Evolutionary conservation across 2,113 vertebrate species (phyloP).

Genomic region (Manacus vitellinus): DNA sequence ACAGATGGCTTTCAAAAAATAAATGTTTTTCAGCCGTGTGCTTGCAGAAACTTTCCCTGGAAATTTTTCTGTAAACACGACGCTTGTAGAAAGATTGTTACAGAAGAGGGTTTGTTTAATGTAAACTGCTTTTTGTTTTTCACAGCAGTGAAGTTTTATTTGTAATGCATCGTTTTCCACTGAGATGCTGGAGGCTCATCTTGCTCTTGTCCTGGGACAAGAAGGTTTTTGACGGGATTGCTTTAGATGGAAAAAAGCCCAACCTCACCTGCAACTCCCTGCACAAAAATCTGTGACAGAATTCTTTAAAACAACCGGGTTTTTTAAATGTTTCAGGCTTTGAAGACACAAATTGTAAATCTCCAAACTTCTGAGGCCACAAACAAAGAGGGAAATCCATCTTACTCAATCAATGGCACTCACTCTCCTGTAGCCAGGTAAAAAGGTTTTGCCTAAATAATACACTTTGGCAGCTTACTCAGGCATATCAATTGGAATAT

Average conservation of each 20-base stretch:
- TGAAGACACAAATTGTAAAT: neutral
- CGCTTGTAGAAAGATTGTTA: neutral
- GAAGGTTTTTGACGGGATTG: neutral
- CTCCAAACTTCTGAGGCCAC: neutral
- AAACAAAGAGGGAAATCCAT: neutral
- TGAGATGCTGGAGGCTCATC: neutral
- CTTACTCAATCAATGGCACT: neutral
- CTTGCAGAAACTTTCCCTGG: neutral
- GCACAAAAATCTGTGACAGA: neutral
- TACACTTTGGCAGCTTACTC: constrained; percentile 11
- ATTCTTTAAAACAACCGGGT: neutral
- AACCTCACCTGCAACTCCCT: neutral
- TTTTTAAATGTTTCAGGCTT: neutral
- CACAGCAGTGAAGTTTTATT: neutral
- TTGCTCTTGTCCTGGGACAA: neutral
- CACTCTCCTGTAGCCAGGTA: neutral
- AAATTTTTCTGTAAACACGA: constrained; percentile 6
- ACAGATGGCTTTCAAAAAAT: constrained; percentile 59
- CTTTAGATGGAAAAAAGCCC: neutral
- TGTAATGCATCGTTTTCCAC: neutral
- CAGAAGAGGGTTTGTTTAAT: neutral
- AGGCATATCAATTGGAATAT: constrained; percentile 11
- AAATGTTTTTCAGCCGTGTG: constrained; percentile 11
- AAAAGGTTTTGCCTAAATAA: constrained; percentile 48
- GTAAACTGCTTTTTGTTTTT: neutral